These are phyloP conservation scores for Gila orcuttii DNA, from an alignment of 2,113 vertebrate genomes.

Conservation along the genomic window DNA sequence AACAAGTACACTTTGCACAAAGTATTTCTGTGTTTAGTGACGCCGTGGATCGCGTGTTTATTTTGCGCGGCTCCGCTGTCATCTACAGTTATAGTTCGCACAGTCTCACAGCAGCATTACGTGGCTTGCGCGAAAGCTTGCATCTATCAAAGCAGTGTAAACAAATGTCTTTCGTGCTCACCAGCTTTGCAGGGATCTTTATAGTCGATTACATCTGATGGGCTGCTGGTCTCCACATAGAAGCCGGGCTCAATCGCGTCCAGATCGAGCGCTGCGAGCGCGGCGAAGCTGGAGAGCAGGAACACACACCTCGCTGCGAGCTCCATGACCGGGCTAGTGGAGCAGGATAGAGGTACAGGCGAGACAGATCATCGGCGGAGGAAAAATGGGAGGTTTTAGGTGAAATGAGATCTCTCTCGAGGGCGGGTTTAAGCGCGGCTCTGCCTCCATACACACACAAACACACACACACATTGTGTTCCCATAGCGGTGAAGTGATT, in stretches of 20 bases:
- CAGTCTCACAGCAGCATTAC: conserved; percentile 30
- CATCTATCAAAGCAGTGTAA: conserved; percentile 11
- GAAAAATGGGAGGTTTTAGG: conserved; percentile 75
- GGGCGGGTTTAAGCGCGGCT: conserved; percentile 78
- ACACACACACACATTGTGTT: conserved; percentile 54
- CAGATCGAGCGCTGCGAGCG: conserved; percentile 41
- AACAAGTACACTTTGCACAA: neutral
- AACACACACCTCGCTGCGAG: conserved; percentile 52
- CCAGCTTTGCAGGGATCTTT: conserved; percentile 59
- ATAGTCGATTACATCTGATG: conserved; percentile 53
- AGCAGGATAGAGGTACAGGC: conserved; percentile 36
- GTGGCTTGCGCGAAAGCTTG: conserved; percentile 38
- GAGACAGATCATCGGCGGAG: conserved; percentile 31
- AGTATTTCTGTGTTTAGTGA: neutral
- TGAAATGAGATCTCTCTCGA: conserved; percentile 75
- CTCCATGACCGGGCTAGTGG: conserved; percentile 50
- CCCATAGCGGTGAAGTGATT: neutral
- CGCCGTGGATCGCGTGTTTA: neutral
- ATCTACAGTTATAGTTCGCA: conserved; percentile 12
- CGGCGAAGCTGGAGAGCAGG: conserved; percentile 49
- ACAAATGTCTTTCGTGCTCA: conserved; percentile 34
- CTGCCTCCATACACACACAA: conserved; percentile 69
- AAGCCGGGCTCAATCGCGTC: conserved; percentile 50
- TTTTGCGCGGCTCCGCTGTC: conserved; percentile 28
- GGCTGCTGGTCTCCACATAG: conserved; percentile 42